phyloP scores from a whole-genome alignment of 2,113 vertebrate species.

The Syngnathus scovelli region DNA sequence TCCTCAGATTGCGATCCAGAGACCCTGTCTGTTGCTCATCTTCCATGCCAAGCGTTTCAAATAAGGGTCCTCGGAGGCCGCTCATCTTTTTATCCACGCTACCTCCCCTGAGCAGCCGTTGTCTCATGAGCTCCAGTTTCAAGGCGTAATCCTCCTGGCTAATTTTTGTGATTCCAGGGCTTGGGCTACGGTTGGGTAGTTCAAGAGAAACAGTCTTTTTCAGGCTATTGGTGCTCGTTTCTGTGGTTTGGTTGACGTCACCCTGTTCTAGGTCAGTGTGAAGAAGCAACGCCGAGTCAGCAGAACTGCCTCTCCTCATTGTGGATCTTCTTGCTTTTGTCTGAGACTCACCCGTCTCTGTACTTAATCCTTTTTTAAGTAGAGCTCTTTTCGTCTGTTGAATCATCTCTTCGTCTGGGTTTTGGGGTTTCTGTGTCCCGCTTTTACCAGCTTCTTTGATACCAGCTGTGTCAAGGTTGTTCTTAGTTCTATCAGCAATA shows the following conservation, averaged over 20 bases:
- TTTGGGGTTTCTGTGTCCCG: conserved; percentile 38
- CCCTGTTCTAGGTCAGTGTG: conserved; percentile 58
- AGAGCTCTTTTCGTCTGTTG: conserved; percentile 53
- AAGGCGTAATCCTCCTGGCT: conserved; percentile 84
- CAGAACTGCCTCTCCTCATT: conserved; percentile 87
- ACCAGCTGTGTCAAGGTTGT: conserved; percentile 21
- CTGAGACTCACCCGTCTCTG: conserved; percentile 63
- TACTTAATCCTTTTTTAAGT: conserved; percentile 69
- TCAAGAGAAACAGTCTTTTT: conserved; percentile 85
- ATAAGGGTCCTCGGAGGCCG: conserved; percentile 85
- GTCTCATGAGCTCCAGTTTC: conserved; percentile 88
- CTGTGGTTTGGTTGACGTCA: conserved; percentile 27
- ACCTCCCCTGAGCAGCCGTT: conserved; percentile 79
- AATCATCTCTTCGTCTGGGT: conserved; percentile 53
- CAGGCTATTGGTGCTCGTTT: conserved; percentile 56
- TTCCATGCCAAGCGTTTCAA: conserved; percentile 82
- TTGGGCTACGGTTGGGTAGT: conserved; percentile 72
- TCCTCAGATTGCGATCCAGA: conserved; percentile 55
- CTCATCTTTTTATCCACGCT: conserved; percentile 83
- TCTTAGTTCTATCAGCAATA: conserved; percentile 28
- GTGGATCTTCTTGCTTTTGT: conserved; percentile 66
- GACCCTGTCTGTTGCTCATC: conserved; percentile 66
- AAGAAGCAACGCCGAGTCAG: conserved; percentile 81
- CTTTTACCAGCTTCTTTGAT: conserved; percentile 21
- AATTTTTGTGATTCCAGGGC: conserved; percentile 75